phyloP scores from a whole-genome alignment of 1,140 invertebrate genomes.

The Drosophila melanica region DNA sequence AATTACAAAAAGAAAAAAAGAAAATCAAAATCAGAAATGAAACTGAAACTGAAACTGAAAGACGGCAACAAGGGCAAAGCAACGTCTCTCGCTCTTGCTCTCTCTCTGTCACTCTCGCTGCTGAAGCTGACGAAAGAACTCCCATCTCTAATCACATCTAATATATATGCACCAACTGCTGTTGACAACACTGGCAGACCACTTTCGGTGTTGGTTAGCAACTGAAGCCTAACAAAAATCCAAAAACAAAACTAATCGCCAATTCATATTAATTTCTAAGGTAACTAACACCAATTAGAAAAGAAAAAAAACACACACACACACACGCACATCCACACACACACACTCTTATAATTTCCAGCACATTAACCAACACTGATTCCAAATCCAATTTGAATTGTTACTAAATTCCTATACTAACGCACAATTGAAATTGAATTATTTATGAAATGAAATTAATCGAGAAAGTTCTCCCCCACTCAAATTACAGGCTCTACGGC shows the following conservation, averaged over 20 bases:
- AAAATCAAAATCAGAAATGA: conserved; percentile 13
- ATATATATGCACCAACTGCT: no score
- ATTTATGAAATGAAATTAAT: conserved; percentile 4
- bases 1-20: conserved; percentile 5
- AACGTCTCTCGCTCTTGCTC: conserved; percentile 9
- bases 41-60: not conserved
- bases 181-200: conserved; percentile 34
- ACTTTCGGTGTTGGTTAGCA: conserved; percentile 39
- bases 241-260: conserved; percentile 68
- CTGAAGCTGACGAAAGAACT: no score
- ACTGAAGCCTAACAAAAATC: conserved; percentile 45
- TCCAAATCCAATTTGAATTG: no score
- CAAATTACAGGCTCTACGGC: conserved; percentile 76
- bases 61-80: conserved; percentile 14
- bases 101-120: conserved; percentile 2
- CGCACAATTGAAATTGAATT: no score
- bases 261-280: conserved; percentile 74
- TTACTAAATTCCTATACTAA: conserved; percentile 34
- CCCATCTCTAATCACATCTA: no score
- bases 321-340: conserved; percentile 16
- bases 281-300: conserved; percentile 67
- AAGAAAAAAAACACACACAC: conserved; percentile 8
- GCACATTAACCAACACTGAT: conserved; percentile 26
- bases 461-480: not conserved
- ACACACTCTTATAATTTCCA: conserved; percentile 14